These are phyloP conservation scores for Metopia argyrocephala DNA, from an alignment of 2,888 invertebrate species.

Conservation along the genomic window DNA sequence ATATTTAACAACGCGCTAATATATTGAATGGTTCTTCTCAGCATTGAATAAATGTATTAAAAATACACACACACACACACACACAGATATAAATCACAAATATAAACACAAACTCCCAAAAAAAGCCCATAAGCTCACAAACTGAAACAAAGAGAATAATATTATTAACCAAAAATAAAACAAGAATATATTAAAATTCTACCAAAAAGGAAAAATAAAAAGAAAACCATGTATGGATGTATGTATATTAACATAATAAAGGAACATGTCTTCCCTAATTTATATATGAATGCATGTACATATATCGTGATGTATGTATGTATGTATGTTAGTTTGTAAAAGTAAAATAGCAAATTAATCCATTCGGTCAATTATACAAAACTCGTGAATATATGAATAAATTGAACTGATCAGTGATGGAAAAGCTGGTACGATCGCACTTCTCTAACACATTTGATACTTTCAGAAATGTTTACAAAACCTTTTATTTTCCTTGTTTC, in stretches of 20 bases:
- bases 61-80: background rate
- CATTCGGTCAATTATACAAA: too few relatives aligned
- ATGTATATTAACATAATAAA: slow-evolving; percentile 52
- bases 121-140: background rate
- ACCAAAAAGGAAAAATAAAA: background rate
- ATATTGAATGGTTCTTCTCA: slow-evolving; percentile 57
- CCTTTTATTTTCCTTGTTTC: too few relatives aligned
- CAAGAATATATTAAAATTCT: slow-evolving; percentile 8
- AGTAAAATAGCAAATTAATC: too few relatives aligned
- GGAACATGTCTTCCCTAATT: slow-evolving; percentile 28
- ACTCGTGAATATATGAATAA: too few relatives aligned
- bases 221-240: background rate
- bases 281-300: too few relatives aligned
- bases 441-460: too few relatives aligned
- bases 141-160: slow-evolving; percentile 50
- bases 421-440: too few relatives aligned
- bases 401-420: too few relatives aligned
- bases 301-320: too few relatives aligned
- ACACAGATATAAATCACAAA: background rate
- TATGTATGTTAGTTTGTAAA: too few relatives aligned
- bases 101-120: background rate
- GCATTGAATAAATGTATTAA: slow-evolving; percentile 53
- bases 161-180: slow-evolving; percentile 43
- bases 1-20: slow-evolving; percentile 62
- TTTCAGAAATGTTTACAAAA: too few relatives aligned